Evolutionary conservation across 2,888 invertebrate genomes (phyloP).

Genomic region (Steinernema scapterisci): DNA sequence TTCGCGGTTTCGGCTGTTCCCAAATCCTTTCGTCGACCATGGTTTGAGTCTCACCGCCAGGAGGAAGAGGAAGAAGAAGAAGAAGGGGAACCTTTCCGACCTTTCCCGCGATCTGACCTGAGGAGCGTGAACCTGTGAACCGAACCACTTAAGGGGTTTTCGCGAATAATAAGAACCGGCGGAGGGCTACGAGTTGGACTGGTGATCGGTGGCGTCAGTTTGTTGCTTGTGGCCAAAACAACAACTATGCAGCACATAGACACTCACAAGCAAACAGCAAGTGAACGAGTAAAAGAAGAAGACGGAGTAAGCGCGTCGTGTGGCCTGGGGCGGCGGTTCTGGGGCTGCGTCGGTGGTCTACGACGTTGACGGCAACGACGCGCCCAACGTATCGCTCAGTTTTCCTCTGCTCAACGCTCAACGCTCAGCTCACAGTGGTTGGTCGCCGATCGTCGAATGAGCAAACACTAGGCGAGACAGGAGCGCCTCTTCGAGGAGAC

Average conservation of each 20-base stretch:
- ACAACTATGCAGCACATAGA: conserved; percentile 30
- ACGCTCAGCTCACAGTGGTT: conserved; percentile 27
- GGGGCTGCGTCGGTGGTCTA: conserved; percentile 33
- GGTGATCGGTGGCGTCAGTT: conserved; percentile 1
- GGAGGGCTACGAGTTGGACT: background rate
- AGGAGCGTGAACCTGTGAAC: conserved; percentile 1
- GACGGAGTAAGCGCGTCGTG: conserved; percentile 32
- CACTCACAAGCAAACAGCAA: conserved; percentile 31
- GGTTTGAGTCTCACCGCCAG: background rate
- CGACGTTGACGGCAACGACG: conserved; percentile 20
- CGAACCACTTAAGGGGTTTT: background rate
- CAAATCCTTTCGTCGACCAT: conserved; percentile 12
- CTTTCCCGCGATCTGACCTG: background rate
- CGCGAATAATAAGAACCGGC: background rate
- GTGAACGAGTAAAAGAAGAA: conserved; percentile 33
- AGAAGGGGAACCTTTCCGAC: background rate
- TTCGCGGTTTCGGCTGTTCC: conserved; percentile 19
- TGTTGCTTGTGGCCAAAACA: conserved; percentile 23
- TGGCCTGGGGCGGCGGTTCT: conserved; percentile 33
- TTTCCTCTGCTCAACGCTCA: conserved; percentile 30
- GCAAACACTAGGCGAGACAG: conserved; percentile 32
- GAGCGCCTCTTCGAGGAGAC: conserved; percentile 25
- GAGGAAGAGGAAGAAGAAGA: background rate
- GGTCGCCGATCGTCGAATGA: conserved; percentile 31
- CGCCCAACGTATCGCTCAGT: conserved; percentile 29